Evolutionary conservation across 2,113 vertebrate species (phyloP), one percentile per base, ranked within the genome.

Genomic region (Budorcas taxicolor): DNA sequence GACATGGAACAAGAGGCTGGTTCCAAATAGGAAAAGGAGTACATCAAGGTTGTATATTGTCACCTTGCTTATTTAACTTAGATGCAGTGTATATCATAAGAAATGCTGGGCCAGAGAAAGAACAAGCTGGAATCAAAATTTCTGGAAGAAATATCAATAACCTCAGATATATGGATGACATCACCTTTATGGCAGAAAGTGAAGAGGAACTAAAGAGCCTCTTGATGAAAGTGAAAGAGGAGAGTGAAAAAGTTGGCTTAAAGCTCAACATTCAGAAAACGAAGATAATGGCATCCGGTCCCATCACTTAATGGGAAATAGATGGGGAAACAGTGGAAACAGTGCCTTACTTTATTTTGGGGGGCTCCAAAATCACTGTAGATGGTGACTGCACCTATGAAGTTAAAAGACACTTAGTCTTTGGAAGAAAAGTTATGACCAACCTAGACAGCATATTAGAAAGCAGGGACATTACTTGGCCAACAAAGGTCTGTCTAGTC

Each of bases 261-360:
- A 36, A 21, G 1, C 33, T 67, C 16, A 67, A 67, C 33, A 67
- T 67, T 67, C 64, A 67, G 64, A 36, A 67, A 67, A 21, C 2
- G 0, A 36, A 67, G 33, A 67, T 36, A 2, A 67, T 67, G 17
- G 8, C 8, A 36, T 11, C 16, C 0, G 0, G 64, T 17, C 2
- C 17, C 17, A 67, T 67, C 33, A 67, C 64, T 67, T 67, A 2
- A n/a, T 19, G 33, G 33, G 4, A 67, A 67, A 67, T 67, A 67
- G 62, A 67, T n/a, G 33, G 33, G 33, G 62, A 67, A n/a, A 67
- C 15, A n/a, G 15, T n/a, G 62, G 15, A 17, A 64, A 17, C 8
- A n/a, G 33, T n/a, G 33, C 16, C 33, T n/a, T 33, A 19, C 16
- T 67, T n/a, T 67, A 67, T n/a, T 67, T n/a, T 67, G 7, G 2